Conservation (phyloP, 2,888 invertebrate genomes). For the Heliothis peltigera region DNA sequence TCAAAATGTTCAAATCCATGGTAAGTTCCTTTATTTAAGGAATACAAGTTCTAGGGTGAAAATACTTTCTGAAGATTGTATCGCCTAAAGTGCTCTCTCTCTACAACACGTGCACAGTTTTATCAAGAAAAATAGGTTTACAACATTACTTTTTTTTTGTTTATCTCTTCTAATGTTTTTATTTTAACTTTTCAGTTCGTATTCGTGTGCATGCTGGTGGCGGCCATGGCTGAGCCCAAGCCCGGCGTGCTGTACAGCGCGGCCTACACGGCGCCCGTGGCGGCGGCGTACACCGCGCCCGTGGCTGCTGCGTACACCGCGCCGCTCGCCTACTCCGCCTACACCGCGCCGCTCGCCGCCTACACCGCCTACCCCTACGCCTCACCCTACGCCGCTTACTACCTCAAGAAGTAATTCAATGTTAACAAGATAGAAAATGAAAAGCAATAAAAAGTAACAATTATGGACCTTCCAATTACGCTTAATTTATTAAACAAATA, state of each 20-base stretch:
- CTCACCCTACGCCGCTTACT: conserved; percentile 56
- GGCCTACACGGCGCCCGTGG: conserved; percentile 36
- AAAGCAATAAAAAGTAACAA: background rate
- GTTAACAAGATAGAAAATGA: background rate
- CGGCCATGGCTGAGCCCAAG: conserved; percentile 73
- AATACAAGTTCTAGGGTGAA: too few species aligned
- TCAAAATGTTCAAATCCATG: conserved; percentile 82
- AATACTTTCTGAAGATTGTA: too few species aligned
- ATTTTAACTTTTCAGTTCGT: conserved; percentile 75
- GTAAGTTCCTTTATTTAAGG: conserved; percentile 56
- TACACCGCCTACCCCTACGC: conserved; percentile 69
- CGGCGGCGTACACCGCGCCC: conserved; percentile 69
- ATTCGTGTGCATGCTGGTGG: conserved; percentile 86
- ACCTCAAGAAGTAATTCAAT: background rate
- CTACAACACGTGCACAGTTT: background rate
- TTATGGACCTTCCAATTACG: background rate
- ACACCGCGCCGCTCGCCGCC: conserved; percentile 71
- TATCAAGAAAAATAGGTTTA: conserved; percentile 58
- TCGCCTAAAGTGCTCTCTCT: too few species aligned
- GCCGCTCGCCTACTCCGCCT: conserved; percentile 70
- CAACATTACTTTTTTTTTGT: conserved; percentile 51
- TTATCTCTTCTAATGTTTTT: conserved; percentile 49
- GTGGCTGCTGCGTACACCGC: conserved; percentile 80
- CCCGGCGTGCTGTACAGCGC: conserved; percentile 68
- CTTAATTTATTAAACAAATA: background rate